Evolutionary conservation across 1,140 invertebrate genomes (phyloP).

Genomic region (Goniozus legneri): DNA sequence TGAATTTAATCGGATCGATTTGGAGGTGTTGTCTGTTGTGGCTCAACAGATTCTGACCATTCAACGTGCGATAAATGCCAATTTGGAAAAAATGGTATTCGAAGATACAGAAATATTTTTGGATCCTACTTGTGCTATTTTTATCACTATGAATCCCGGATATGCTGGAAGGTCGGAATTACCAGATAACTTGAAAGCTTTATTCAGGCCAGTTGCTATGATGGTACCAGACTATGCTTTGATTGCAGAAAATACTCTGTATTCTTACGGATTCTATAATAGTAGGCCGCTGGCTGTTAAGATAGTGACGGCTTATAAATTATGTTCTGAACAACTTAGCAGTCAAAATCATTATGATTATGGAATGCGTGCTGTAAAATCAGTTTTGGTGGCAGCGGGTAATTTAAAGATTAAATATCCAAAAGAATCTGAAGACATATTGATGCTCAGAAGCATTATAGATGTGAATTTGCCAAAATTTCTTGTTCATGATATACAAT

Average conservation of each 20-base stretch:
- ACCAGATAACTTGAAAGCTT: slow-evolving; percentile 89
- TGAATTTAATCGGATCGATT: slow-evolving; percentile 85
- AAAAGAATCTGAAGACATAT: slow-evolving; percentile 76
- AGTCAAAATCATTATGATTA: slow-evolving; percentile 96
- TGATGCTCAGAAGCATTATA: slow-evolving; percentile 84
- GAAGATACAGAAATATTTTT: slow-evolving; percentile 87
- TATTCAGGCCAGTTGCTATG: slow-evolving; percentile 95
- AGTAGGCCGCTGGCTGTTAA: slow-evolving; percentile 86
- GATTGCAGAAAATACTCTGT: slow-evolving; percentile 91
- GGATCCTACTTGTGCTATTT: slow-evolving; percentile 88
- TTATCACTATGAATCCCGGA: slow-evolving; percentile 95
- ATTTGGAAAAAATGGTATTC: slow-evolving; percentile 74
- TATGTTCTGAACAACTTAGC: slow-evolving; percentile 92
- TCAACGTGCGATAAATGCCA: slow-evolving; percentile 75
- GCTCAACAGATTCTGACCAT: slow-evolving; percentile 85
- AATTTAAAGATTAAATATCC: slow-evolving; percentile 86
- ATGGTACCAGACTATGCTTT: slow-evolving; percentile 96
- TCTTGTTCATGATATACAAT: slow-evolving; percentile 79
- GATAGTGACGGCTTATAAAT: slow-evolving; percentile 89
- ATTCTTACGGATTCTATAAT: slow-evolving; percentile 89
- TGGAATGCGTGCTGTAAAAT: slow-evolving; percentile 85
- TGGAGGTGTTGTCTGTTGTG: slow-evolving; percentile 88
- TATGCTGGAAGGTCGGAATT: slow-evolving; percentile 88
- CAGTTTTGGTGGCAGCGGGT: slow-evolving; percentile 85
- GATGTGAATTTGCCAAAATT: slow-evolving; percentile 95